phyloP scores from a whole-genome alignment of 1,140 invertebrate species.

The Condylostylus longicornis region DNA sequence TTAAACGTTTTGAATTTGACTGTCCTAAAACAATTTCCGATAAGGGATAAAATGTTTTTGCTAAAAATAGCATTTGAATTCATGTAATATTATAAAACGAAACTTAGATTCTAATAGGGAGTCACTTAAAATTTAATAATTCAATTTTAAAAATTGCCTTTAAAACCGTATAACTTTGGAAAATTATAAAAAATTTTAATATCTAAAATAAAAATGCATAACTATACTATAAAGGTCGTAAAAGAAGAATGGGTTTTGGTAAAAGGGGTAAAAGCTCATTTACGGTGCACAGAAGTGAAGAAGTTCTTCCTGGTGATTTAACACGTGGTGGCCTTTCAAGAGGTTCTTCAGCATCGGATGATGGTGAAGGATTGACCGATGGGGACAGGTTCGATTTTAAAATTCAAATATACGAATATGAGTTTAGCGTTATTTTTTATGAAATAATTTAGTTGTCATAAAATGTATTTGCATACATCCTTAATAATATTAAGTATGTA shows the following conservation, averaged over 20 bases:
- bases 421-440: no score
- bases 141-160: constrained; percentile 8
- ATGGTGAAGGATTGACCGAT: constrained; percentile 73
- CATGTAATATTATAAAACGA: no score
- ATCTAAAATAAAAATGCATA: constrained; percentile 8
- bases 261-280: constrained; percentile 86
- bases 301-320: constrained; percentile 77
- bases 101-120: no score
- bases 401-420: no score
- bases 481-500: no score
- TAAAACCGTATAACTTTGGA: constrained; percentile 2
- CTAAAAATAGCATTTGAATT: no score
- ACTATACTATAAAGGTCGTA: constrained; percentile 52
- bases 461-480: no score
- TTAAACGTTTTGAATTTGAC: no score
- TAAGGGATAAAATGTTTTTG: no score
- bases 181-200: constrained; percentile 6
- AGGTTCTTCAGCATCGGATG: constrained; percentile 80
- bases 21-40: no score
- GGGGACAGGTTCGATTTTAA: constrained; percentile 69
- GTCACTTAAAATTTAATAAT: constrained; percentile 2
- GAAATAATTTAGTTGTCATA: no score
- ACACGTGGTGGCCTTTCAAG: constrained; percentile 50
- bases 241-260: constrained; percentile 88
- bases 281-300: constrained; percentile 90